Evolutionary conservation across 2,888 invertebrate genomes (phyloP).

Genomic region (Agrochola circellaris): DNA sequence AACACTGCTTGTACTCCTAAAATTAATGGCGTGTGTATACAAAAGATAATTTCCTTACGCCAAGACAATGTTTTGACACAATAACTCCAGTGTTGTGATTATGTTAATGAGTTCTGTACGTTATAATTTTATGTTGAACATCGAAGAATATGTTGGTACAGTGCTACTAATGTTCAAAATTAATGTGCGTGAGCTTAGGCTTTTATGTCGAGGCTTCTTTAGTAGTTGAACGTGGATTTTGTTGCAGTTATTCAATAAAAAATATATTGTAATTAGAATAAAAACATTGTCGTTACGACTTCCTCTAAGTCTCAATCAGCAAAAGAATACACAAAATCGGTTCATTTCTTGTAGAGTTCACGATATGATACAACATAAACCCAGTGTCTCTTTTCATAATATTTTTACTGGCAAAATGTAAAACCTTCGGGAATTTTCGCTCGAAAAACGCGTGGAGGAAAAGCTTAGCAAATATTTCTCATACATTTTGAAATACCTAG

Average conservation of each 20-base stretch:
- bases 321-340: neutral
- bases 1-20: constrained; percentile 16
- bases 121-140: constrained; percentile 64
- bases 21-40: constrained; percentile 33
- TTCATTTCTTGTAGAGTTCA: neutral
- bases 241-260: neutral
- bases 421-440: constrained; percentile 16
- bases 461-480: constrained; percentile 25
- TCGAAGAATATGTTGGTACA: constrained; percentile 52
- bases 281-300: neutral
- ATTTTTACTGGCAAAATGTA: neutral
- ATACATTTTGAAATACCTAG: constrained; percentile 34
- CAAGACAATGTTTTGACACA: constrained; percentile 62
- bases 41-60: constrained; percentile 63
- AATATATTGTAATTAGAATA: neutral
- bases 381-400: neutral
- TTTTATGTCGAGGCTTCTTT: constrained; percentile 4
- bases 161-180: constrained; percentile 53
- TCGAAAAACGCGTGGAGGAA: constrained; percentile 26
- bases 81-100: constrained; percentile 65
- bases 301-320: neutral
- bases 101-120: constrained; percentile 61
- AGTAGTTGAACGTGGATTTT: neutral
- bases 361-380: constrained; percentile 17
- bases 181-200: constrained; percentile 11